These are phyloP conservation scores for Apodemia hepburni DNA, from an alignment of 2,888 invertebrate genomes.

Conservation along the genomic window DNA sequence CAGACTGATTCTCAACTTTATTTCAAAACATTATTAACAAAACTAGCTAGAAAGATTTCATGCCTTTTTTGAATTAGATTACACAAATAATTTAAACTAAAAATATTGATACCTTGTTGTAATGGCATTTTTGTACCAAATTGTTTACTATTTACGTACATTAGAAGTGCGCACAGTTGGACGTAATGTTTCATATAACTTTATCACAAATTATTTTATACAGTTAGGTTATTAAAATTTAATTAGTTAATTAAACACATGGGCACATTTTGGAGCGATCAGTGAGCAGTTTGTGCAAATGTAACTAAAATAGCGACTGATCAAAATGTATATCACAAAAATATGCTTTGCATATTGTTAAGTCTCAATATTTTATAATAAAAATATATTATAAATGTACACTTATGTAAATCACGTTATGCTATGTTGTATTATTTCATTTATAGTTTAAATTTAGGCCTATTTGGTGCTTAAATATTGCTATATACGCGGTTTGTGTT, in stretches of 20 bases:
- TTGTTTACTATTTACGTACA: neutral
- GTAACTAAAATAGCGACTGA: slow-evolving; percentile 59
- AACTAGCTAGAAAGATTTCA: neutral
- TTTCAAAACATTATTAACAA: neutral
- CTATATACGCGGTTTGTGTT: slow-evolving; percentile 55
- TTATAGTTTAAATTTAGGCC: slow-evolving; percentile 39
- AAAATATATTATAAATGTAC: slow-evolving; percentile 40
- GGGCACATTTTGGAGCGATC: slow-evolving; percentile 36
- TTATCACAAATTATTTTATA: neutral
- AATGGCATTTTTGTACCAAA: neutral
- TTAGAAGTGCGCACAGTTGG: neutral
- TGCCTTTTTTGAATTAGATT: neutral
- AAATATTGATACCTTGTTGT: neutral
- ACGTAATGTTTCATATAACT: neutral
- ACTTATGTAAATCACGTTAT: slow-evolving; percentile 33
- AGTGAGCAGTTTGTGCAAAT: slow-evolving; percentile 63
- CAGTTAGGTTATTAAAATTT: neutral
- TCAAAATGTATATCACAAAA: slow-evolving; percentile 62
- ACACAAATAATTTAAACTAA: neutral
- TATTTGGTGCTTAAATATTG: slow-evolving; percentile 55
- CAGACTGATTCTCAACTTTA: slow-evolving; percentile 33
- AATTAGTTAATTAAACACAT: neutral
- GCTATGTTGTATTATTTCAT: slow-evolving; percentile 32
- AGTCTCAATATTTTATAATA: slow-evolving; percentile 74
- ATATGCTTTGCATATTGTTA: slow-evolving; percentile 69